Evolutionary conservation across 2,797 vertebrate genomes (phyloP), one percentile per base, ranked within the genome.

Genomic region (Podargus strigoides): DNA sequence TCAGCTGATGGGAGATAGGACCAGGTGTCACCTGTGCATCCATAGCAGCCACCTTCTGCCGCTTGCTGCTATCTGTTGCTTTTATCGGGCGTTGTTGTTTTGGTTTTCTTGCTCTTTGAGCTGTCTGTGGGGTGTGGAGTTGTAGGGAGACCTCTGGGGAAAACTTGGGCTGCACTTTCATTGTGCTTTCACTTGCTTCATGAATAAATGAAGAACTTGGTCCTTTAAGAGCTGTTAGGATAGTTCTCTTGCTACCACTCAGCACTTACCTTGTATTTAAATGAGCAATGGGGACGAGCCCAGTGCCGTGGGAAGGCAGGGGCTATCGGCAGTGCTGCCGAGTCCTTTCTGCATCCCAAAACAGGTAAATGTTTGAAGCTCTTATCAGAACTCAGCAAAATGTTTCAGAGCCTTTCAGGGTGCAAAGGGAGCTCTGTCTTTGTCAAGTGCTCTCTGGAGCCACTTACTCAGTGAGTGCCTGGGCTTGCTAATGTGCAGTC

Each of bases 201-300:
- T 28, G 34, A 67, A 30, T 34, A 39, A 44, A 21, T 20, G 22
- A 23, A 32, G 22, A 46, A 13, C 73, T 90, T 58, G 56, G 34
- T 7, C 32, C 64, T 67, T 18, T 36, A 24, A 32, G 34, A 64
- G 37, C 47, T 23, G 12, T 60, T 58, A 63, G 44, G 5, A 14
- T 18, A 12, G 0, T 50, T 30, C 58, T 59, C 21, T 78, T 37
- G 37, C 56, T 50, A 12, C 66, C 3, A 4, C 69, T 75, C 44
- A 22, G 13, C 73, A 28, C 26, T 34, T 27, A 10, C 16, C 12
- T 1, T 22, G 30, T 36, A 5, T 67, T 70, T 55, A 64, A 32
- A 10, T 8, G 32, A 63, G 70, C 55, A 11, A 2, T 0, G 47
- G 60, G 34, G 5, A 18, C 1, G 6, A 4, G 4, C 26, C 2